Evolutionary conservation across 2,113 vertebrate species (phyloP).

Genomic region (Scopus umbretta): DNA sequence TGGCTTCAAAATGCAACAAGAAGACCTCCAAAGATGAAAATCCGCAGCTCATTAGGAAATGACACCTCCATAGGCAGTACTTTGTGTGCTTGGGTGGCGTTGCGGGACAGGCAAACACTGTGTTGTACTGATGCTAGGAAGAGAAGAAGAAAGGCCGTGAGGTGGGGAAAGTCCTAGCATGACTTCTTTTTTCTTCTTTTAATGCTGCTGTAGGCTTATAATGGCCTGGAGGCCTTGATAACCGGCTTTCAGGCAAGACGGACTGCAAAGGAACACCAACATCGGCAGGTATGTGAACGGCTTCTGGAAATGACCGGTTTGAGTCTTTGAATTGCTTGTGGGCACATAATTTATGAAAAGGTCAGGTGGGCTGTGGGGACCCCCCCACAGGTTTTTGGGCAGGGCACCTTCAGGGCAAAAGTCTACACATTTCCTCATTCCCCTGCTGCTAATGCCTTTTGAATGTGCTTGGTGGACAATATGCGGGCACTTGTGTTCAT

Average conservation of each 20-base stretch:
- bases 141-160: neutral
- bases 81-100: neutral
- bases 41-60: neutral
- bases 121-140: neutral
- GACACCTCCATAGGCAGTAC: neutral
- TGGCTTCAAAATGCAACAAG: neutral
- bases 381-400: neutral
- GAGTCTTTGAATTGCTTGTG: neutral
- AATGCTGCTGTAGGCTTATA: slow-evolving; percentile 59
- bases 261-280: slow-evolving; percentile 79
- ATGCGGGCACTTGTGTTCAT: neutral
- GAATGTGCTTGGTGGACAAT: neutral
- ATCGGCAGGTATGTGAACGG: slow-evolving; percentile 67
- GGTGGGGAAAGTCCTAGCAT: neutral
- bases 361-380: neutral
- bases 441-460: neutral
- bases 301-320: neutral
- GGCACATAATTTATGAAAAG: neutral
- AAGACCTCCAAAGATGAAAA: neutral
- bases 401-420: neutral
- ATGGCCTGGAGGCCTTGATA: slow-evolving; percentile 75
- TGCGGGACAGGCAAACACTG: neutral
- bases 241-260: slow-evolving; percentile 77
- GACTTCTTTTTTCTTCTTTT: neutral
- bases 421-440: neutral